Evolutionary conservation across 2,888 invertebrate species (phyloP), one percentile per base, ranked within the genome.

Genomic region (Folsomia manolachei): DNA sequence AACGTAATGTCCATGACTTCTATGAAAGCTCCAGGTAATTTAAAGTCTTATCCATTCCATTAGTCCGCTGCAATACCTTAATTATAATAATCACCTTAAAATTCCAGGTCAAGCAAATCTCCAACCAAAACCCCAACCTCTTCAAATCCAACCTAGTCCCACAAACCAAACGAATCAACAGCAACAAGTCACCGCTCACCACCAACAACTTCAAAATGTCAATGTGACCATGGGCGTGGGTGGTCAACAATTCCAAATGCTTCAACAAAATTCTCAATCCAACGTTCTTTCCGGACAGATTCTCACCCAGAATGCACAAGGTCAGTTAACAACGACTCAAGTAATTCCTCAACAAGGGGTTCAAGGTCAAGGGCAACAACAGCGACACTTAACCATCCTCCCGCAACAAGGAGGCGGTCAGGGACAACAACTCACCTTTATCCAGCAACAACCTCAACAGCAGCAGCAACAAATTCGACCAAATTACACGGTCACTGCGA

Each of bases 121-220:
- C 1, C 80, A 79, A 53, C 80, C 80, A 0, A 80, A 80, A 62
- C 80, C 78, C 7, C 39, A 56, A 0, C 78, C 75, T 11, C 63
- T 78, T 9, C 78, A 78, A 69, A 77, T 79, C 64, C 80, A 80
- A 64, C 79, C 79, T 19, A 75, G 79, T 60, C 76, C 78, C 23
- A 63, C 70, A 0, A 69, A 74, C 27, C 74, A 74, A 23, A 70
- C 68, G 25, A 77, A 78, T 24, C 74, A 25, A 18, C 75, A 77
- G 21, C 75, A 74, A 51, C 75, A 76, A 18, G 73, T 72, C 60
- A 70, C 72, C 21, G 73, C 73, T 65, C 83, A 85, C 73, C 85
- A 84, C 74, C 83, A 83, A 74, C 81, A 84, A 27, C 85, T 85
- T 77, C 79, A 77, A 63, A 71, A 74, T 53, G 82, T n/a, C 82